Base-by-base conservation (phyloP, 2,113 vertebrate species). In the Xenopus borealis region DNA sequence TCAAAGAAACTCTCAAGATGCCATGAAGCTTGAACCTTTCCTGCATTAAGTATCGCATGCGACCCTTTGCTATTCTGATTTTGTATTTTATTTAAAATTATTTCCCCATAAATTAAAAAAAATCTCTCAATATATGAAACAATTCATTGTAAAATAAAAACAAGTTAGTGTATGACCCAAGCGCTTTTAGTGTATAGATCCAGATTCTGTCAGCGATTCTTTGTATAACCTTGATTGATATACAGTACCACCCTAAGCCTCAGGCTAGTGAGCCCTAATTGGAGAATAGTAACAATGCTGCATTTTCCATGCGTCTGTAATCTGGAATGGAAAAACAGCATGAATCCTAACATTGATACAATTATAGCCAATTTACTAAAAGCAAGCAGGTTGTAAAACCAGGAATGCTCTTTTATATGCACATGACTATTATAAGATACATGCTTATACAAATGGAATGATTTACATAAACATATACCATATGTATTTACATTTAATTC, bases 1-100 rank as follows among this genome's bases (percentile, higher is more conserved):
- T 47, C 40, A 79, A 58, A 20, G 58, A 53, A 66, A 1, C 2
- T 80, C 66, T 65, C 17, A 3, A 50, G 55, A 62, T 23, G 16
- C 30, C 45, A 7, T 70, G 59, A 76, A 76, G 74, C 67, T 45
- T 69, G 23, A 70, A 76, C 23, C 18, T 18, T 18, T 70, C 23
- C 66, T 53, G 20, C 66, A 62, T 61, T 50, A 20, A 23, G 18
- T 61, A 27, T 12, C 5, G 10, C 19, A 11, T 23, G 14, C 7
- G 19, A 23, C 2, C 18, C 19, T 23, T 61, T 16, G 14, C 7
- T 33, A 33, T 40, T 40, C 7, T 20, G 1, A 40, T 40, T 50
- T 50, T 12, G 10, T 12, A 13, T 50, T 50, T 50, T 50, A 16
- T 50, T 12, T 50, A 4, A 12, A 50, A 50, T 40, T 40, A 4